Evolutionary conservation across 37 sponge, comb jelly and placozoan species (phyloP), one percentile per base, ranked within the genome.

Genomic region (Lycopodina hypogea): DNA sequence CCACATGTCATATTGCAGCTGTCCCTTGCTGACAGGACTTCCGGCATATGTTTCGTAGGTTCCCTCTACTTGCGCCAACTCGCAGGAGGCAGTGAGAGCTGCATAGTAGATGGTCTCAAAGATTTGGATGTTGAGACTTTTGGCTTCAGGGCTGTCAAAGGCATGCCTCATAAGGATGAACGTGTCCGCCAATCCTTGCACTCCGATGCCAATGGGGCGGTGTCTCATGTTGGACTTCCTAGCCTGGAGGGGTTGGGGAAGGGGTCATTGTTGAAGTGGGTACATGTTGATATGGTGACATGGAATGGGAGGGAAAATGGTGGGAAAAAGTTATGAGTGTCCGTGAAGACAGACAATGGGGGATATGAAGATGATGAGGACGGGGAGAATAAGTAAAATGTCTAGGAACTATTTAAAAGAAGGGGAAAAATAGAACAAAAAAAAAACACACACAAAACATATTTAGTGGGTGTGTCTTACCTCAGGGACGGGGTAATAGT

Each of bases 41-140:
- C 93, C 95, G 24, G 81, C 63, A 72, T 98, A 98, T 3, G 96
- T 92, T 58, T 93, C 96, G 79, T 98, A 98, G 8, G 87, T 82
- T 0, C 99, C 96, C 26, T 93, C 84, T 64, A 42, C 42, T 45
- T 93, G 72, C 9, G 99, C 99, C 71, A 98, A 64, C 66, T 98
- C 94, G 69, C 94, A 90, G 6, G 95, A 94, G 0, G 99, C 93
- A 42, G 96, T 91, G 75, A 95, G 66, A 32, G 96, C 92, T 28
- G 77, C 96, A 77, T 88, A 89, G 79, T 98, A 98, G 62, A 98
- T 93, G 56, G 96, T 98, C 82, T 98, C 99, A 76, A 98, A 98
- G 30, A 95, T 91, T 81, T 91, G 78, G 36, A 80, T 80, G 83
- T 98, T 98, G 37, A 98, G 79, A 22, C 79, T 74, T 42, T 83